These are phyloP conservation scores for Colletes collaris DNA, from an alignment of 2,888 invertebrate genomes.

Conservation along the genomic window DNA sequence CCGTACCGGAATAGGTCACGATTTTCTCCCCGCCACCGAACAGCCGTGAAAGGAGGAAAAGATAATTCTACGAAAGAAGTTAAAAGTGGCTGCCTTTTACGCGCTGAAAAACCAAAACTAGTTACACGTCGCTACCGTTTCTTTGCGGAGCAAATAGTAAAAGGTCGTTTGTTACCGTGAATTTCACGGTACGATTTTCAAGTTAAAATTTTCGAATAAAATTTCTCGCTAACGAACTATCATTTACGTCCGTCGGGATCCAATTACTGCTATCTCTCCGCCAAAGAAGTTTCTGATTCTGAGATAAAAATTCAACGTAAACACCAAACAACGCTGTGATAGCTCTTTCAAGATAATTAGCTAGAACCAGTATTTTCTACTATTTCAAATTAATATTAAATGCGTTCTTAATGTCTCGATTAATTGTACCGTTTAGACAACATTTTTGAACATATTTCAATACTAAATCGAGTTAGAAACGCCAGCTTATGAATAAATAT, in stretches of 20 bases:
- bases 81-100: conserved; percentile 4
- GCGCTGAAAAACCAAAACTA: conserved; percentile 17
- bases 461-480: neutral
- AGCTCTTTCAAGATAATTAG: neutral
- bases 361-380: too few species aligned
- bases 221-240: neutral
- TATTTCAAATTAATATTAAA: neutral
- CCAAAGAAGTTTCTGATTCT: neutral
- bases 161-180: conserved; percentile 26
- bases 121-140: conserved; percentile 19
- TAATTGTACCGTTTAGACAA: neutral
- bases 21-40: conserved; percentile 19
- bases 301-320: neutral
- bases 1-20: conserved; percentile 20
- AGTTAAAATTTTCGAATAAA: neutral
- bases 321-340: neutral
- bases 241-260: neutral
- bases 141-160: conserved; percentile 36
- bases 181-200: conserved; percentile 35
- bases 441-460: neutral
- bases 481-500: neutral
- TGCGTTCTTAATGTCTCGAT: neutral
- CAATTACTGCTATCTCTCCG: conserved; percentile 1
- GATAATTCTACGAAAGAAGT: conserved; percentile 16
- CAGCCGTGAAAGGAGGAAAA: conserved; percentile 19